These are phyloP conservation scores for Chaenogobius annularis DNA, from an alignment of 2,113 vertebrate species.

Conservation along the genomic window DNA sequence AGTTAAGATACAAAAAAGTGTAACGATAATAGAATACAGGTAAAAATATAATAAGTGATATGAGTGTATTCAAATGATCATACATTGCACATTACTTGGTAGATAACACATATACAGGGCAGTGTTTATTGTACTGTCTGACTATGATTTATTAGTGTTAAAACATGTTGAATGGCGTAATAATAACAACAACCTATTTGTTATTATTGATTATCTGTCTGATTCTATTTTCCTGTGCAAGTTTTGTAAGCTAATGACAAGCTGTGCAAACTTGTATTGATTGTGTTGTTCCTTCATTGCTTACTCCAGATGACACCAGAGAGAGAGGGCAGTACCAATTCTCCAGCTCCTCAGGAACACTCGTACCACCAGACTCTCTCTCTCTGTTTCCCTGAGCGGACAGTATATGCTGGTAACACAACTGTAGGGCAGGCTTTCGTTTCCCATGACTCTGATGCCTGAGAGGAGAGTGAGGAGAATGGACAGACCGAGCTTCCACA, in stretches of 20 bases:
- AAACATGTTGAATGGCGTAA: background rate
- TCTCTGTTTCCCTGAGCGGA: slow-evolving; percentile 43
- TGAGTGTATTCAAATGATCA: no score
- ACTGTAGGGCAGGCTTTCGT: slow-evolving; percentile 37
- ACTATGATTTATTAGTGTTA: background rate
- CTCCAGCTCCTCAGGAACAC: slow-evolving; percentile 29
- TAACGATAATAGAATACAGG: no score
- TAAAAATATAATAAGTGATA: no score
- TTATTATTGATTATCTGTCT: background rate
- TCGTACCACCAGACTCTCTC: slow-evolving; percentile 60
- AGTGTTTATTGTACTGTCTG: no score
- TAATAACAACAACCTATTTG: background rate
- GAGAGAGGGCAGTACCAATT: slow-evolving; percentile 61
- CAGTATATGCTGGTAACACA: slow-evolving; percentile 31
- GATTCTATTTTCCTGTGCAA: background rate
- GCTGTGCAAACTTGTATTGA: background rate
- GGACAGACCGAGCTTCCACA: slow-evolving; percentile 47
- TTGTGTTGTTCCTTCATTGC: slow-evolving; percentile 6
- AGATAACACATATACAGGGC: no score
- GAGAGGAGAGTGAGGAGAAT: slow-evolving; percentile 47
- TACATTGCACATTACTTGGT: no score
- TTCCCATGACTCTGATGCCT: slow-evolving; percentile 51
- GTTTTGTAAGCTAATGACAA: background rate
- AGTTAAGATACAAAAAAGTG: background rate
- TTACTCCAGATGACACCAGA: slow-evolving; percentile 50